Conservation (phyloP, 2,888 invertebrate genomes). For the Drosophila multiciliata region DNA sequence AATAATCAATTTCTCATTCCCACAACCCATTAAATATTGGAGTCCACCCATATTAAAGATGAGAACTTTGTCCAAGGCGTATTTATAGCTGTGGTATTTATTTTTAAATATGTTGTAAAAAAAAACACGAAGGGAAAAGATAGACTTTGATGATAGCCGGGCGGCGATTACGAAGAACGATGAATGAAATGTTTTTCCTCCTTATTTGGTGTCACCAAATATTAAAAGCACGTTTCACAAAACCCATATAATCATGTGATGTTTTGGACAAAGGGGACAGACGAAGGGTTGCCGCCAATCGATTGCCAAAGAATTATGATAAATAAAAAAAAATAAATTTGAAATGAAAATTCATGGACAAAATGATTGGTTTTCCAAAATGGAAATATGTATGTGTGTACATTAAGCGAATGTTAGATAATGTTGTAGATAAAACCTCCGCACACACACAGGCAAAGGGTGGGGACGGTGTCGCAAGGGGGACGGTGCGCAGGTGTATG, state of each 20-base stretch:
- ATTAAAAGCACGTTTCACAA: slow-evolving; percentile 63
- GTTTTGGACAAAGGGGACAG: slow-evolving; percentile 3
- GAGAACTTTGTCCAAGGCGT: slow-evolving; percentile 5
- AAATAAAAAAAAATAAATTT: background rate
- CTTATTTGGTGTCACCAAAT: slow-evolving; percentile 54
- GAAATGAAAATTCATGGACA: slow-evolving; percentile 62
- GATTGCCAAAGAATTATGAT: slow-evolving; percentile 12
- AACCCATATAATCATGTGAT: slow-evolving; percentile 20
- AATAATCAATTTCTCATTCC: slow-evolving; percentile 22
- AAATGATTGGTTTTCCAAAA: slow-evolving; percentile 60
- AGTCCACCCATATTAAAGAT: slow-evolving; percentile 8
- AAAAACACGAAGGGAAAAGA: background rate
- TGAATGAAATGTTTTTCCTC: slow-evolving; percentile 59
- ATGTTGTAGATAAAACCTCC: slow-evolving; percentile 21
- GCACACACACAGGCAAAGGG: background rate
- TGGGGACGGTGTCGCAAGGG: background rate
- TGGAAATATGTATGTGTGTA: slow-evolving; percentile 10
- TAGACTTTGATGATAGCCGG: slow-evolving; percentile 40
- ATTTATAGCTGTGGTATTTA: slow-evolving; percentile 47
- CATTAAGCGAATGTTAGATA: slow-evolving; percentile 26
- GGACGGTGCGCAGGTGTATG: background rate
- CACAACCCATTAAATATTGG: background rate
- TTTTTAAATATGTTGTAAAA: slow-evolving; percentile 30
- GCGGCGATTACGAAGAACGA: slow-evolving; percentile 21
- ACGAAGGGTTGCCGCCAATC: slow-evolving; percentile 24